phyloP scores from a whole-genome alignment of 2,888 invertebrate species.

The Lymantria monacha region DNA sequence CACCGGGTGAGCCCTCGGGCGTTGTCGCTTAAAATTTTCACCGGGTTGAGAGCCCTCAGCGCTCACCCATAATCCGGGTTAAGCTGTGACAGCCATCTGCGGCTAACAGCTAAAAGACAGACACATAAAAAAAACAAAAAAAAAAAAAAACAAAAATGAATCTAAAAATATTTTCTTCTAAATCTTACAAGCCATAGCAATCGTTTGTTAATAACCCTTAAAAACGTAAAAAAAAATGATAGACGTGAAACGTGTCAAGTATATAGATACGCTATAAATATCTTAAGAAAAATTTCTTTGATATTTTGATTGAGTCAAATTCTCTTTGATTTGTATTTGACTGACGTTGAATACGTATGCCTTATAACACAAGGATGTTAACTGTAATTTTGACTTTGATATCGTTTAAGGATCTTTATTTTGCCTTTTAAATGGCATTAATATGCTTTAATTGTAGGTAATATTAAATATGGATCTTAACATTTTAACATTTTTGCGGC shows the following conservation, averaged over 20 bases:
- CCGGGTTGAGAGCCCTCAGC: no score
- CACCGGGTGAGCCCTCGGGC: no score
- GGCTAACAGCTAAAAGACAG: no score
- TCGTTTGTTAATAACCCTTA: conserved; percentile 46
- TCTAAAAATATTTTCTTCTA: no score
- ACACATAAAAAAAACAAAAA: no score
- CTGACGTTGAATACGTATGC: conserved; percentile 15
- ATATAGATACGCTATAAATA: conserved; percentile 47
- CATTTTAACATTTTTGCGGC: neutral
- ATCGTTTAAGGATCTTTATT: conserved; percentile 1
- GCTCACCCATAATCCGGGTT: no score
- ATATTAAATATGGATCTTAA: neutral
- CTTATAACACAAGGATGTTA: conserved; percentile 9
- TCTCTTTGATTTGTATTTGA: conserved; percentile 35
- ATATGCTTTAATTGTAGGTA: neutral
- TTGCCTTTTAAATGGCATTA: neutral
- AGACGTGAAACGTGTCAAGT: conserved; percentile 49
- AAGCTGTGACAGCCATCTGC: no score
- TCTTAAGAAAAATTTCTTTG: conserved; percentile 66
- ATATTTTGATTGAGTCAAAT: conserved; percentile 50
- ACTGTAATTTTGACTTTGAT: conserved; percentile 14
- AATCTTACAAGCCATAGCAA: conserved; percentile 49
- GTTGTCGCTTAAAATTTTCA: no score
- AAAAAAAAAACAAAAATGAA: no score
- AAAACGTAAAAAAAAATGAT: conserved; percentile 60